A percentile compares a stretch with the other conserved stretches of the same genome.
These are phyloP conservation scores for Helleia helle DNA, from an alignment of 2,888 invertebrate species.

Conservation along the genomic window DNA sequence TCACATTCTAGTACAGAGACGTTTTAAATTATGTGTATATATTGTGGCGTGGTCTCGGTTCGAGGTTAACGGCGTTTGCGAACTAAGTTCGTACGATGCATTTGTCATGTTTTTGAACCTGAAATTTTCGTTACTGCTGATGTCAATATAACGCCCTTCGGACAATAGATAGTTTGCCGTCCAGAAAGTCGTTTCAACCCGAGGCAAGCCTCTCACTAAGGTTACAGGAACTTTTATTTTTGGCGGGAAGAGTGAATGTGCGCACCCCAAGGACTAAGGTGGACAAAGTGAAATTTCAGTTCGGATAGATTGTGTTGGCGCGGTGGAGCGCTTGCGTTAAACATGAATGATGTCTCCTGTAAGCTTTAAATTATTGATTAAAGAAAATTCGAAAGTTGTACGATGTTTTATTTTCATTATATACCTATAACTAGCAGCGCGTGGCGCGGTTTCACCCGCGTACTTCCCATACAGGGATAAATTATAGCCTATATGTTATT, in stretches of 20 bases:
- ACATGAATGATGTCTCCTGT: conserved; percentile 57
- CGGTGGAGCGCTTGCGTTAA: conserved; percentile 26
- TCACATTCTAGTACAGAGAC: no score
- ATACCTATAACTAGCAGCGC: no score
- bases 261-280: no score
- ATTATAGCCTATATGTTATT: no score
- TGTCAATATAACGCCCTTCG: conserved; percentile 24
- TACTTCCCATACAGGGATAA: no score
- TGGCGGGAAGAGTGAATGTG: background rate
- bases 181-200: conserved; percentile 15
- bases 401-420: conserved; percentile 42
- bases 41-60: no score
- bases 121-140: conserved; percentile 2
- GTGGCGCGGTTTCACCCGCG: no score
- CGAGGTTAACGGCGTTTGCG: no score
- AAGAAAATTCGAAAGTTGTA: conserved; percentile 65
- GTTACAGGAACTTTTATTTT: conserved; percentile 7
- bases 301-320: conserved; percentile 21
- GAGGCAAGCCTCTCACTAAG: background rate
- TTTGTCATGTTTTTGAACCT: conserved; percentile 9
- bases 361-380: conserved; percentile 73
- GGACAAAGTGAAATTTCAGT: conserved; percentile 49
- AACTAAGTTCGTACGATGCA: background rate
- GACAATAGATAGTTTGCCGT: conserved; percentile 30
- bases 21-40: no score